A percentile compares a stretch with the other conserved stretches of the same genome.
These are phyloP conservation scores for Euura saliciscinereae DNA, from an alignment of 1,140 invertebrate genomes.

Conservation along the genomic window DNA sequence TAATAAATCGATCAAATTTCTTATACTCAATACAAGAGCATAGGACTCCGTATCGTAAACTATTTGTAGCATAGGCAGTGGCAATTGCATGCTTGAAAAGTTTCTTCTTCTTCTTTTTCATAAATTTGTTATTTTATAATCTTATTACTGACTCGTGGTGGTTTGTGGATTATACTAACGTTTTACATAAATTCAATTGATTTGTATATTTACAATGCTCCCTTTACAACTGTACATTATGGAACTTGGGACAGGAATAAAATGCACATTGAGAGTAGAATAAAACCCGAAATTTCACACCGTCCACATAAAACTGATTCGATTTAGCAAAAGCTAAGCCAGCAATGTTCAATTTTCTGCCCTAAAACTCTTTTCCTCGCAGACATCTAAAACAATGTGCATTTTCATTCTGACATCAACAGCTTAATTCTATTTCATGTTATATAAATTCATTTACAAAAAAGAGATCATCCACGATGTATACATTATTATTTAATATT, in stretches of 20 bases:
- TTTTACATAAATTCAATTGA: background rate
- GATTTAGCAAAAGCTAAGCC: too few relatives aligned
- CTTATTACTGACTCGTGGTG: conserved; percentile 6
- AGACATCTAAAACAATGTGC: background rate
- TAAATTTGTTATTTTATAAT: background rate
- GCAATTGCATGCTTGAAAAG: conserved; percentile 36
- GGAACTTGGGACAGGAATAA: conserved; percentile 10
- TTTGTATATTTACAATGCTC: conserved; percentile 6
- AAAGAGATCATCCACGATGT: background rate
- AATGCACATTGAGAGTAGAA: too few relatives aligned
- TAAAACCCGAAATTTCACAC: too few relatives aligned
- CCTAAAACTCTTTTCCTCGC: too few relatives aligned
- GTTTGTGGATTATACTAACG: background rate
- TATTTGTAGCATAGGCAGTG: conserved; percentile 40
- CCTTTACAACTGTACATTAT: conserved; percentile 8
- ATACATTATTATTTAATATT: background rate
- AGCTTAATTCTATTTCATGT: background rate
- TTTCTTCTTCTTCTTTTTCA: conserved; percentile 20
- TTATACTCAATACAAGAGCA: conserved; percentile 3
- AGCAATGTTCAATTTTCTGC: too few relatives aligned
- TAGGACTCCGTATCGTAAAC: conserved; percentile 20
- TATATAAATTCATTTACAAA: background rate
- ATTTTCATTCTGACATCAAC: background rate
- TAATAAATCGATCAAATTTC: conserved; percentile 19
- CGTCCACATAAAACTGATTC: too few relatives aligned